Conservation (phyloP, 1,140 invertebrate genomes). For the Copidosoma floridanum region DNA sequence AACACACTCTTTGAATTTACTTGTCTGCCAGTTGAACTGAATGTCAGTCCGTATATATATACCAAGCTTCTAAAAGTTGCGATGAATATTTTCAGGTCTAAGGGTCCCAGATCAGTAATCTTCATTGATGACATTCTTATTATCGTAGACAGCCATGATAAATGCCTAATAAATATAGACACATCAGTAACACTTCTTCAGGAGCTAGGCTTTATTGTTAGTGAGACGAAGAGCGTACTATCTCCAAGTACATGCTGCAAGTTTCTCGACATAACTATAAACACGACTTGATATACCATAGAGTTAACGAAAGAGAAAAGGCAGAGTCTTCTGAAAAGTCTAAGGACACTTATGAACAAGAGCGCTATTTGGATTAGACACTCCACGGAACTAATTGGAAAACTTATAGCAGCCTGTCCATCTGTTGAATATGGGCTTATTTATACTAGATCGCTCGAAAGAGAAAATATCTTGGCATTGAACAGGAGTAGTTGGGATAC, state of each 20-base stretch:
- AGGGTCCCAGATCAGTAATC: conserved; percentile 7
- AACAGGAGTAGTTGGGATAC: not conserved
- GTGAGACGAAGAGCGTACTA: conserved; percentile 1
- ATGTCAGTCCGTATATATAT: conserved; percentile 34
- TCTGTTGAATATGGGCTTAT: not conserved
- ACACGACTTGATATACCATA: not conserved
- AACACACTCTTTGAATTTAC: conserved; percentile 5
- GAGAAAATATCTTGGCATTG: not conserved
- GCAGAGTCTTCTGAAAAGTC: not conserved
- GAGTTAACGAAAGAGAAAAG: conserved; percentile 1
- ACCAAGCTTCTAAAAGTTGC: conserved; percentile 19
- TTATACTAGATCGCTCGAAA: conserved; percentile 3
- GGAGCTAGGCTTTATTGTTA: conserved; percentile 15
- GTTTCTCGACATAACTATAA: conserved; percentile 19
- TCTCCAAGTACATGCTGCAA: conserved; percentile 1
- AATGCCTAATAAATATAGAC: conserved; percentile 2
- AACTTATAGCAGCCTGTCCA: not conserved
- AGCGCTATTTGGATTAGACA: conserved; percentile 1
- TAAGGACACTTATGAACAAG: not conserved
- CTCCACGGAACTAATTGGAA: not conserved
- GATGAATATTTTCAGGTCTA: not conserved
- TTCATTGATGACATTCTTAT: conserved; percentile 20
- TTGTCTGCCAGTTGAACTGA: conserved; percentile 8
- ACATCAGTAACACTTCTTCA: not conserved
- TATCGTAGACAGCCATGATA: not conserved